These are phyloP conservation scores for Lithodes maja DNA, from an alignment of 2,888 invertebrate species.

Conservation along the genomic window DNA sequence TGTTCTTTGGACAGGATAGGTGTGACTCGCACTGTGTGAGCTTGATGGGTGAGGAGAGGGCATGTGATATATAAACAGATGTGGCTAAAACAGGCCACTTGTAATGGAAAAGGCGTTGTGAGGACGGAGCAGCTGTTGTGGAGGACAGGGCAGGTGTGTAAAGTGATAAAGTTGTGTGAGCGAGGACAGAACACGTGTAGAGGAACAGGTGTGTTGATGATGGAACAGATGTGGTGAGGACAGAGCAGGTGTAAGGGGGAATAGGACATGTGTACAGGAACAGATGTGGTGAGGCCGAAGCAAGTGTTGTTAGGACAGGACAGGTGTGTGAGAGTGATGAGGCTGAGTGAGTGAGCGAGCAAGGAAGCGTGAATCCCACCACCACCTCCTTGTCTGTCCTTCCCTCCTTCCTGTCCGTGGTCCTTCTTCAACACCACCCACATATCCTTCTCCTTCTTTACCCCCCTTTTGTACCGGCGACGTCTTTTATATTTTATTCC, in stretches of 20 bases:
- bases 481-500: no score
- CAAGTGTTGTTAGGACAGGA: background rate
- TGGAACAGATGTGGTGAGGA: background rate
- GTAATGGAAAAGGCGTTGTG: background rate
- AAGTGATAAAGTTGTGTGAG: background rate
- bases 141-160: background rate
- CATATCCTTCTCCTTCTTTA: no score
- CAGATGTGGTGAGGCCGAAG: background rate
- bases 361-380: background rate
- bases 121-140: no score
- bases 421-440: no score
- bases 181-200: background rate
- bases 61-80: background rate
- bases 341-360: background rate
- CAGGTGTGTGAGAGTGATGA: background rate
- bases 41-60: no score
- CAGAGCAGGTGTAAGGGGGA: background rate
- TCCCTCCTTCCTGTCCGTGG: background rate
- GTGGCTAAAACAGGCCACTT: background rate
- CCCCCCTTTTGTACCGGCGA: no score
- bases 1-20: no score
- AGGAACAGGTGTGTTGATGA: background rate
- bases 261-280: background rate
- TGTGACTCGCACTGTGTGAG: no score
- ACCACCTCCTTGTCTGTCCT: background rate